phyloP scores from a whole-genome alignment of 2,797 vertebrate genomes.

The Tolypeutes matacus region DNA sequence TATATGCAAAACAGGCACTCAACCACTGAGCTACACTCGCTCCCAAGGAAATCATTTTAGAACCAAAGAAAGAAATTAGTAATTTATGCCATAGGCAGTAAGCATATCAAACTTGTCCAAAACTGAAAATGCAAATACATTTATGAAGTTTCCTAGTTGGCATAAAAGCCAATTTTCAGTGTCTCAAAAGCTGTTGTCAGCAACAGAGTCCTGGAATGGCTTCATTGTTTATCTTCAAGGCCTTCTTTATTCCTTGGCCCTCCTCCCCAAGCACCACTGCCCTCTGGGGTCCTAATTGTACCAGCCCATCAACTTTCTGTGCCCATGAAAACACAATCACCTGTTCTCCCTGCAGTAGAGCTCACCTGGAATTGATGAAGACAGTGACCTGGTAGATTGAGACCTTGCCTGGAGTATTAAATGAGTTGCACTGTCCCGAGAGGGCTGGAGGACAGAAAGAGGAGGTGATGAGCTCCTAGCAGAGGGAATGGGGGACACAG shows the following conservation, averaged over 20 bases:
- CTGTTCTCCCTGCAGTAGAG: background rate
- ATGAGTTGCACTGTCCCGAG: background rate
- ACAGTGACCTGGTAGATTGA: background rate
- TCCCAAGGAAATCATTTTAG: background rate
- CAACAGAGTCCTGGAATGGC: background rate
- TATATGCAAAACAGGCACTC: no score
- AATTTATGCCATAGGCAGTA: background rate
- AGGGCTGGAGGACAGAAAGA: background rate
- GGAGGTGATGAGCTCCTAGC: background rate
- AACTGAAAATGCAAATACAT: slow-evolving; percentile 3
- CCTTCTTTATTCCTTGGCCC: background rate
- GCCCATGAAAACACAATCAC: background rate
- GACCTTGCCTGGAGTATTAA: background rate
- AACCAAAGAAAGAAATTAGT: background rate
- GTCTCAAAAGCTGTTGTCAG: background rate
- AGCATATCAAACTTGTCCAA: background rate
- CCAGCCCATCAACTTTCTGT: background rate
- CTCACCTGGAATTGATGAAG: background rate
- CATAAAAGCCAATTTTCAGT: background rate
- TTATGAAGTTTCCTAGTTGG: background rate
- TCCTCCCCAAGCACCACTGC: background rate
- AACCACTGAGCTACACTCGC: no score
- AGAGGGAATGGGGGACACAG: background rate
- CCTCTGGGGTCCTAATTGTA: background rate
- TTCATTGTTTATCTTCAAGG: background rate